phyloP scores from a whole-genome alignment of 2,113 vertebrate species.

The Cavia aperea region DNA sequence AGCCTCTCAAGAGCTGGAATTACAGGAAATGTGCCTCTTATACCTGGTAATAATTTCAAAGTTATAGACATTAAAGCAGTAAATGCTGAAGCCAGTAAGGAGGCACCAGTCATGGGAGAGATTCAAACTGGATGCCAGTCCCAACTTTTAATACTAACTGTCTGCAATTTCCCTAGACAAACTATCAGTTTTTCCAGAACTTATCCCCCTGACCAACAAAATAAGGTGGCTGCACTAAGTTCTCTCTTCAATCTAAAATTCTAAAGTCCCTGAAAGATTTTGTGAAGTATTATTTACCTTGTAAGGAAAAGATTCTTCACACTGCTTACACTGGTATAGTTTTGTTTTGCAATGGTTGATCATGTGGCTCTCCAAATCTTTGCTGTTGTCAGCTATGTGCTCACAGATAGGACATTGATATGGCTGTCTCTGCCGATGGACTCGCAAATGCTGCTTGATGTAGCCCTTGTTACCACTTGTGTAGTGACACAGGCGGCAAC shows the following conservation, averaged over 20 bases:
- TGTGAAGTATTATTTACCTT: constrained; percentile 81
- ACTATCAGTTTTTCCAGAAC: not conserved
- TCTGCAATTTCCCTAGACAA: not conserved
- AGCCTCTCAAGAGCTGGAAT: not conserved
- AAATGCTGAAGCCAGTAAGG: not conserved
- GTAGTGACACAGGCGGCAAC: constrained; percentile 93
- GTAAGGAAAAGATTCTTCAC: constrained; percentile 89
- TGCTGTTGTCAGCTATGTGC: constrained; percentile 87
- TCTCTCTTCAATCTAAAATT: not conserved
- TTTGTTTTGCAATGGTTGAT: constrained; percentile 94
- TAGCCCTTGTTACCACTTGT: constrained; percentile 95
- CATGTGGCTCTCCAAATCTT: constrained; percentile 93
- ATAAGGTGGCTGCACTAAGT: not conserved
- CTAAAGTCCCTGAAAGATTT: not conserved
- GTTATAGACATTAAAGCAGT: not conserved
- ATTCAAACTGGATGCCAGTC: not conserved
- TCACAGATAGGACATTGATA: constrained; percentile 99
- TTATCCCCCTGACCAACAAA: not conserved
- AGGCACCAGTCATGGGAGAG: not conserved
- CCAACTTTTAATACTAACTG: not conserved
- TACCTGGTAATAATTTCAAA: not conserved
- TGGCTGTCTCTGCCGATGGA: constrained; percentile 90
- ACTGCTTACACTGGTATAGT: constrained; percentile 91
- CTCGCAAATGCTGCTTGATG: constrained; percentile 94
- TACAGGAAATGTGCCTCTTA: not conserved